Conservation (phyloP, 2,797 vertebrate species). For the Poeciliopsis paucimaculata region DNA sequence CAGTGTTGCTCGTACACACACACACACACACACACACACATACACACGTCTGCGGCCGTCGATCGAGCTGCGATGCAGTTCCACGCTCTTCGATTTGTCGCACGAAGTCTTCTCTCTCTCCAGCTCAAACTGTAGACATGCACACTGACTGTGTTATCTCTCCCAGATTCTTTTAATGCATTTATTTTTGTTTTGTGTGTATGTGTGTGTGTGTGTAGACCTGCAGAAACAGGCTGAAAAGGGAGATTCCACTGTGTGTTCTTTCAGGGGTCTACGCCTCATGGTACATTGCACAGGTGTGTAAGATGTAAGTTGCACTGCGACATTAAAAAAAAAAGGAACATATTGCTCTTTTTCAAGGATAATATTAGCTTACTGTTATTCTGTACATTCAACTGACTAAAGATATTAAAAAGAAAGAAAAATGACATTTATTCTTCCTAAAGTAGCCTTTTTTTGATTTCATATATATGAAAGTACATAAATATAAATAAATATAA, state of each 20-base stretch:
- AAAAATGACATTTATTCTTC: slow-evolving; percentile 91
- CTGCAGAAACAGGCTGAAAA: slow-evolving; percentile 86
- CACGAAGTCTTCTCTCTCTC: slow-evolving; percentile 61
- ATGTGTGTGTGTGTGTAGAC: slow-evolving; percentile 79
- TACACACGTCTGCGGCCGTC: slow-evolving; percentile 47
- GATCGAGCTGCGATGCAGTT: slow-evolving; percentile 56
- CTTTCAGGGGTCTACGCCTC: slow-evolving; percentile 91
- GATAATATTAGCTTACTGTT: slow-evolving; percentile 90
- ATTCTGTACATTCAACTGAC: slow-evolving; percentile 91
- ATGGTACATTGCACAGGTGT: slow-evolving; percentile 93
- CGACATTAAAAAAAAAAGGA: slow-evolving; percentile 94
- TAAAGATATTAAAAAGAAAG: slow-evolving; percentile 83
- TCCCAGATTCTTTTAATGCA: slow-evolving; percentile 65
- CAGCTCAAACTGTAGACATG: slow-evolving; percentile 55
- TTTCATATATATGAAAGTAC: slow-evolving; percentile 86
- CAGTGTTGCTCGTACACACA: slow-evolving; percentile 44
- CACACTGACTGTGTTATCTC: slow-evolving; percentile 84
- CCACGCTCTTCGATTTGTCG: slow-evolving; percentile 52
- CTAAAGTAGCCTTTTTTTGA: slow-evolving; percentile 89
- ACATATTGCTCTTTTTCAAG: slow-evolving; percentile 95
- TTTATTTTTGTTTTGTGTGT: background rate
- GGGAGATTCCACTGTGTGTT: slow-evolving; percentile 91
- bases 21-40: too few relatives aligned
- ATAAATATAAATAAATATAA: slow-evolving; percentile 76
- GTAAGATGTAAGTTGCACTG: slow-evolving; percentile 97